Evolutionary conservation across 1,140 invertebrate species (phyloP), one percentile per base, ranked within the genome.

Genomic region (Euura saliciscinereae): DNA sequence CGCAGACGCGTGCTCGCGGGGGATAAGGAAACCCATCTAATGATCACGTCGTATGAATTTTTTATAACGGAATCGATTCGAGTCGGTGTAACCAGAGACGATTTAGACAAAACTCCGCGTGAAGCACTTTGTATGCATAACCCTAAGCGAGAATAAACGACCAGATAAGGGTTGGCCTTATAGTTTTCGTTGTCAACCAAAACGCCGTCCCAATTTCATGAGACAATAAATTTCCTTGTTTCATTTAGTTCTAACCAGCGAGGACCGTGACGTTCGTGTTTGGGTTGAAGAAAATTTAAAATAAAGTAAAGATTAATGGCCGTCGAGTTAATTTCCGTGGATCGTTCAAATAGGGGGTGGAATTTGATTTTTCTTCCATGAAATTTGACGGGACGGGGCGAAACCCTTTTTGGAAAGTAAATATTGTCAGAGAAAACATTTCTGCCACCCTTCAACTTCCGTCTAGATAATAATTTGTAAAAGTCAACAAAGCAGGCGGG

Each of bases 41-140:
- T 59, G 51, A 59, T n/a, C 51, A 6, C 51, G 51, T 59, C 51
- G 51, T n/a, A 59, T 59, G 51, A 59, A 59, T 59, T 59, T 59
- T 59, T 59, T n/a, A 59, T 59, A 59, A 59, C 10, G 11, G 11
- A 59, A 59, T 11, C 13, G 51, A n/a, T n/a, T 59, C 51, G 8
- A 6, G 5, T 8, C 8, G 51, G 13, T 59, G 51, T 59, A 59
- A n/a, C 10, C 51, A 6, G 13, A 59, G 13, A n/a, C 51, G 51
- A 59, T 59, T 59, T 28, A 11, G 3, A 8, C 51, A 59, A 59
- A 6, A 59, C 51, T 59, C 51, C 5, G 51, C 8, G 13, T 11
- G 10, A 4, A 8, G 51, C 3, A 6, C 28, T 59, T 59, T 11
- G 51, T 59, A 59, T 59, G 51, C 51, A 59, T 59, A n/a, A n/a